Evolutionary conservation across 2,888 invertebrate genomes (phyloP), one percentile per base, ranked within the genome.

Genomic region (Nudaria mundana): DNA sequence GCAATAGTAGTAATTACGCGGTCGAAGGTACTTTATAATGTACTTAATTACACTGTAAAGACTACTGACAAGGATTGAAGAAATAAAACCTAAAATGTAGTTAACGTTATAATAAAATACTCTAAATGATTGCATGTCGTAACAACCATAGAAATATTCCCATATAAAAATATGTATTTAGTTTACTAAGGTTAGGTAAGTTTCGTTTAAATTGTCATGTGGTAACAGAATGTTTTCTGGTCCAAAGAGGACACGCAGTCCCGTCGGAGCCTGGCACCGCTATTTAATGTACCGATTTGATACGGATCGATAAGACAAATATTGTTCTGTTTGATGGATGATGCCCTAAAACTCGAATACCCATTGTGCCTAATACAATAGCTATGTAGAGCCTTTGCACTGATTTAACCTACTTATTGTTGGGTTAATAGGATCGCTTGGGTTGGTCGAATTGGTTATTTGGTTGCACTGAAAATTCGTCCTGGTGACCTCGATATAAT

Each of bases 241-340:
- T 34, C 34, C 25, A 24, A 34, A 13, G 24, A 34, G 25, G 16
- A 25, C 34, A 26, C 50, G 52, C 59, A 62, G 77, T 58, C 66
- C 78, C 65, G 58, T 68, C 78, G 20, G 78, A 47, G 71, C 46
- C 62, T 75, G 84, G 82, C 66, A 84, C 84, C 63, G 55, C 65
- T 55, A 56, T 68, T 66, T 66, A 66, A 56, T 60, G 54, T 30
- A 37, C 66, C 61, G 53, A 56, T 59, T 60, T 58, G 62, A 70
- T 59, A 39, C 73, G 7, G 77, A 78, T 85, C 85, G 75, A 85
- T 86, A 76, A 49, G 72, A 69, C 72, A 83, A 82, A 85, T 85
- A 85, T 71, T 75, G 76, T 71, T 71, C 63, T 49, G 6, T 63
- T 80, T 87, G 86, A 87, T 87, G 81, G 81, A 87, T 87, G 81